Conservation (phyloP, 2,113 vertebrate genomes). For the Notothenia coriiceps region DNA sequence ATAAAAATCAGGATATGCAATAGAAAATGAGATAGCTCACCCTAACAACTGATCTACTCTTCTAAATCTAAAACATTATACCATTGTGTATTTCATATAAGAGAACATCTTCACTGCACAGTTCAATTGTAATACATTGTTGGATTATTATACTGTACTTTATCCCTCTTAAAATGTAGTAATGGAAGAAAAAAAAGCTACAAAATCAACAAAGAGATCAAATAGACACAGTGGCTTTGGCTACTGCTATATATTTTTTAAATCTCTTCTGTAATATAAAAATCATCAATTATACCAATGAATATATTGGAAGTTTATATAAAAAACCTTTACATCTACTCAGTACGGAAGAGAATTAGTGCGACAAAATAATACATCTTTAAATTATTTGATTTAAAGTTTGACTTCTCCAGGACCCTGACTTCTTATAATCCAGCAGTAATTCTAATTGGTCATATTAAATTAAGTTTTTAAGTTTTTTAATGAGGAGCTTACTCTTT, state of each 20-base stretch:
- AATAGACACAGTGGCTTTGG: slow-evolving; percentile 92
- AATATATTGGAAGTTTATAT: slow-evolving; percentile 94
- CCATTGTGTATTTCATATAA: slow-evolving; percentile 92
- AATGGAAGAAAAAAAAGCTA: slow-evolving; percentile 84
- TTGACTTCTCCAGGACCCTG: not conserved
- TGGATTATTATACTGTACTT: slow-evolving; percentile 88
- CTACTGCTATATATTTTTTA: slow-evolving; percentile 89
- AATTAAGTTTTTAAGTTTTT: not conserved
- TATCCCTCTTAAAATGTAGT: slow-evolving; percentile 77
- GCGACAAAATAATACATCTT: slow-evolving; percentile 11
- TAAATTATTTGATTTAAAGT: not conserved
- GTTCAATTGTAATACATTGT: slow-evolving; percentile 94
- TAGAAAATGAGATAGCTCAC: slow-evolving; percentile 93
- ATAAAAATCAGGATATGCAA: slow-evolving; percentile 94
- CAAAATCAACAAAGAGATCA: slow-evolving; percentile 86
- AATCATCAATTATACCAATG: slow-evolving; percentile 95
- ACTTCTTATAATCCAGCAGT: not conserved
- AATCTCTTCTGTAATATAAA: slow-evolving; percentile 93
- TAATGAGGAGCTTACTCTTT: slow-evolving; percentile 13
- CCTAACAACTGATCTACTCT: slow-evolving; percentile 92
- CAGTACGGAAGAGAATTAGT: slow-evolving; percentile 69
- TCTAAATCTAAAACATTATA: slow-evolving; percentile 95
- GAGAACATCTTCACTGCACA: slow-evolving; percentile 96
- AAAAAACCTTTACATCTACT: slow-evolving; percentile 88
- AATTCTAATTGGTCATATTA: not conserved